Conservation (phyloP, 2,113 vertebrate species). For the Hippocampus barbouri region DNA sequence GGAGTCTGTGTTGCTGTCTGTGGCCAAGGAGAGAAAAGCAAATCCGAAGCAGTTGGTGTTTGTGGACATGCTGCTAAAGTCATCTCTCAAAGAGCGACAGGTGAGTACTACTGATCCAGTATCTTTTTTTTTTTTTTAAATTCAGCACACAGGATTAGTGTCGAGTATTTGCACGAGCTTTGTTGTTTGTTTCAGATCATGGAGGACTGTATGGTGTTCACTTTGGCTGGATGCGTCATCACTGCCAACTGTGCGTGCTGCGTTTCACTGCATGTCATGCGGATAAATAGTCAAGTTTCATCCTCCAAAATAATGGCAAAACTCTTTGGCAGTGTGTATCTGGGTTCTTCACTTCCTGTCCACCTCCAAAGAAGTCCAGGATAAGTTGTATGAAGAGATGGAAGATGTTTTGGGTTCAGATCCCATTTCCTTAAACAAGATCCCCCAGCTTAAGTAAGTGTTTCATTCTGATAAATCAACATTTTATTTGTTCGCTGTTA, state of each 20-base stretch:
- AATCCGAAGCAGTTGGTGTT: conserved; percentile 74
- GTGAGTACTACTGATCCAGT: conserved; percentile 56
- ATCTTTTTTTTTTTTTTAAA: neutral
- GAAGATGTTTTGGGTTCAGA: conserved; percentile 80
- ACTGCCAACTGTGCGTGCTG: conserved; percentile 87
- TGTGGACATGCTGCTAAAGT: conserved; percentile 83
- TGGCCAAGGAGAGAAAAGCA: conserved; percentile 80
- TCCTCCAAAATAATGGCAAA: neutral
- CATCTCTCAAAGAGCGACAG: conserved; percentile 86
- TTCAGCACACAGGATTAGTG: neutral
- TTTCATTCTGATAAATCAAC: neutral
- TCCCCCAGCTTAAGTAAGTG: conserved; percentile 84
- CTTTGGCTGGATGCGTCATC: conserved; percentile 85
- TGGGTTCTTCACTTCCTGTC: conserved; percentile 94
- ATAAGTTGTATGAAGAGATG: conserved; percentile 83
- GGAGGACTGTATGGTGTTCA: conserved; percentile 97
- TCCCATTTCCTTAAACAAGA: conserved; percentile 82
- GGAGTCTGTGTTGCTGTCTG: conserved; percentile 83
- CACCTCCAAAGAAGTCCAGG: conserved; percentile 83
- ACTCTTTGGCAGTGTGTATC: conserved; percentile 80
- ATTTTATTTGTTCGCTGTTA: neutral
- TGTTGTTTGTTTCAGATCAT: conserved; percentile 73
- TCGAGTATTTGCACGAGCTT: neutral
- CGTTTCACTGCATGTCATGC: neutral
- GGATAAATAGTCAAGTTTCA: neutral